Evolutionary conservation across 2,888 invertebrate species (phyloP), one percentile per base, ranked within the genome.

Genomic region (Altica lythri): DNA sequence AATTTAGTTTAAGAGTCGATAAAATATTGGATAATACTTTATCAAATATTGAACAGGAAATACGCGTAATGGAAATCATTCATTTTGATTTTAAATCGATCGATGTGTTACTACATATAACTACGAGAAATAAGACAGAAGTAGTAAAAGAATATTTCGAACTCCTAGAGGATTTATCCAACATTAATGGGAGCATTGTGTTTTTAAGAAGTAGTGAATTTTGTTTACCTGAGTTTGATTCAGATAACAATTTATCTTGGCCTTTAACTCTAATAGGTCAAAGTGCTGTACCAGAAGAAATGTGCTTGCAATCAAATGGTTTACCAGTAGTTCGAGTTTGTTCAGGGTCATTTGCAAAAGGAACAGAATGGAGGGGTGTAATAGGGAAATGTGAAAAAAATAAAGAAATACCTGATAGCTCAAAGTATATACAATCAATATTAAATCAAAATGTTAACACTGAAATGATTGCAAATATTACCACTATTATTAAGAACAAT

Each of bases 271-370:
- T 64, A 12, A 77, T 81, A 18, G 82, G 81, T 1, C 77, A 80
- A 49, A 76, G 78, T 34, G 76, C 79, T 1, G 78, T 82, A 2
- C 80, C 84, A 1, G 75, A 75, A 32, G 78, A 82, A 60, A 75
- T 85, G 44, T 86, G 86, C 62, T 72, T 86, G 32, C 79, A 82
- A 70, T 65, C 70, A 4, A 80, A 83, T 65, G 82, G 82, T 1
- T 72, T 83, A 48, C 86, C 85, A 1, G 78, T 83, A 1, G 80
- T 78, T 17, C 75, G 85, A 60, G 72, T 73, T 46, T 87, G 86
- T 64, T 47, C 65, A 5, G 86, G 86, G 1, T 77, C 82, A 51
- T 86, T 84, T 67, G 65, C 81, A 2, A 63, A 75, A 4, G 86
- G 86, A 8, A 81, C 81, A 16, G 61, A 65, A 38, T 86, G 86